Percentiles rank a stretch among this genome's conserved stretches.
Evolutionary conservation across 2,888 invertebrate species (phyloP).

Genomic region (Coremacera marginata): DNA sequence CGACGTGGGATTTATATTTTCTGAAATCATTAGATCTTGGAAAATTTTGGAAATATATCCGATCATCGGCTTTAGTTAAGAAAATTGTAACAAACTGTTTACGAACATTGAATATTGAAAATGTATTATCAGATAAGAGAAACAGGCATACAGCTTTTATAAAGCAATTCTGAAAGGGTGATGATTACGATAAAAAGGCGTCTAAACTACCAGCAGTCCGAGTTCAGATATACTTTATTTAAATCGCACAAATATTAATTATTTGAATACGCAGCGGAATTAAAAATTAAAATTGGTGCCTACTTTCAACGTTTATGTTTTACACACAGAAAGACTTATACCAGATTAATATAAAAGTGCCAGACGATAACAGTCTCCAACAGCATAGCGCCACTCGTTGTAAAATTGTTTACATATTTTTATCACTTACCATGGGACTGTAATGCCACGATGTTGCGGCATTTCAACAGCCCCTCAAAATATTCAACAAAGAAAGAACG

Average conservation of each 20-base stretch:
- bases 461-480: background rate
- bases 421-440: background rate
- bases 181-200: too few relatives aligned
- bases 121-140: slow-evolving; percentile 15
- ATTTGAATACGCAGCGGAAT: slow-evolving; percentile 10
- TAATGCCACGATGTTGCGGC: background rate
- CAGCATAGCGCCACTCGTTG: background rate
- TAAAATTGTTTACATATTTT: background rate
- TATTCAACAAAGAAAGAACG: slow-evolving; percentile 9
- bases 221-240: background rate
- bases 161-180: too few relatives aligned
- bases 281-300: background rate
- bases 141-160: background rate
- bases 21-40: too few relatives aligned
- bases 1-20: too few relatives aligned
- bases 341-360: background rate
- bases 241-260: slow-evolving; percentile 22
- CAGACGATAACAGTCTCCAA: background rate
- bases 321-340: background rate
- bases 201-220: too few relatives aligned
- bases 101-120: slow-evolving; percentile 21
- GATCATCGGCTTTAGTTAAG: too few relatives aligned
- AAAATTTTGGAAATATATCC: too few relatives aligned
- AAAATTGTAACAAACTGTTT: too few relatives aligned
- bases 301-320: background rate